Evolutionary conservation across 2,113 vertebrate genomes (phyloP).

Genomic region (Triplophysa dalaica): DNA sequence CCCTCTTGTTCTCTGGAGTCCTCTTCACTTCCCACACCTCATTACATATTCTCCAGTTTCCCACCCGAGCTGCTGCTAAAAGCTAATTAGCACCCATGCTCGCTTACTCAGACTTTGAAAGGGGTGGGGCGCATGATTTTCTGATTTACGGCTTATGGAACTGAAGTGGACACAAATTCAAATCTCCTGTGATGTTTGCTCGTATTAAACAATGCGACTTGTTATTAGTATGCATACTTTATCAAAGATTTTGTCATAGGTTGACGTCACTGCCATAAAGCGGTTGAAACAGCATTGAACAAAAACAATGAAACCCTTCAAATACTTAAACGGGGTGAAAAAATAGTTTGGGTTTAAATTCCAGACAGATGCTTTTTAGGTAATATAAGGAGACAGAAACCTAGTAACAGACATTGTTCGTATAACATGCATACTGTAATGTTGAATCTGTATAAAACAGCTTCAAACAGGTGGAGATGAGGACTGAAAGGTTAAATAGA

Average conservation of each 20-base stretch:
- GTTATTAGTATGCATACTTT: no score
- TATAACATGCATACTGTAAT: neutral
- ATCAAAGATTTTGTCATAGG: no score
- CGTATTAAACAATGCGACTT: neutral
- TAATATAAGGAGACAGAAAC: neutral
- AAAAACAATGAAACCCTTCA: no score
- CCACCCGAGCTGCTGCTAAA: constrained; percentile 29
- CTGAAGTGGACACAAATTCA: neutral
- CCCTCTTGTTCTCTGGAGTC: neutral
- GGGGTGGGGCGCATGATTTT: neutral
- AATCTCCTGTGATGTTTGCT: constrained; percentile 1
- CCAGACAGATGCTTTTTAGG: no score
- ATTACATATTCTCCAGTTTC: constrained; percentile 22
- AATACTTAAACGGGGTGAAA: no score
- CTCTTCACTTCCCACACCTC: constrained; percentile 22
- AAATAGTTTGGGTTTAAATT: no score
- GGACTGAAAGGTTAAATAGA: neutral
- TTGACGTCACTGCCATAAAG: no score
- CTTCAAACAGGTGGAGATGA: neutral
- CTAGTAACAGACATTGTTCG: neutral
- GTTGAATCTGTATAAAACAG: neutral
- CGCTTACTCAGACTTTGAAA: neutral
- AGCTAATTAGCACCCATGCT: neutral
- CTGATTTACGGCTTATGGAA: constrained; percentile 1
- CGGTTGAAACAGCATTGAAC: no score